Percentiles rank a stretch among this genome's conserved stretches.
These are phyloP conservation scores for Linurgus olivaceus DNA, from an alignment of 2,797 vertebrate genomes.

Conservation along the genomic window DNA sequence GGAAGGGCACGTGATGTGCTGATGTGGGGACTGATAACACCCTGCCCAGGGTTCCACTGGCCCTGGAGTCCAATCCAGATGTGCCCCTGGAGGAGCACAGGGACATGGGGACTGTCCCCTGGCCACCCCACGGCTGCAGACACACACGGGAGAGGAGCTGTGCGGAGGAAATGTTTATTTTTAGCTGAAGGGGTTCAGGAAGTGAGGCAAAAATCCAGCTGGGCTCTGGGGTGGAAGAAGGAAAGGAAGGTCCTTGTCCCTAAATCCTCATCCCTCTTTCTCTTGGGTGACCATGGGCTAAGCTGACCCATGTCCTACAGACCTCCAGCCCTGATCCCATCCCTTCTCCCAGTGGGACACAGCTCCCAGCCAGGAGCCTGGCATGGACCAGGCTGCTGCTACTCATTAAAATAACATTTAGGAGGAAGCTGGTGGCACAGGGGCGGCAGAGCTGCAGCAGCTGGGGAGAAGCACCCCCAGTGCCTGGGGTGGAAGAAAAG, in stretches of 20 bases:
- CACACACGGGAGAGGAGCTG: background rate
- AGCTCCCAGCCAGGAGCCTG: accelerated
- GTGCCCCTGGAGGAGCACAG: background rate
- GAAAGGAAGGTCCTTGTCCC: background rate
- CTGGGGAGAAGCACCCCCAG: background rate
- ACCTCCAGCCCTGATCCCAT: background rate
- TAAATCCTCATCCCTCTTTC: background rate
- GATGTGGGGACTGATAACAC: background rate
- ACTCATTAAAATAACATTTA: background rate
- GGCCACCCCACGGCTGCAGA: background rate
- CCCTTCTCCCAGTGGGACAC: background rate
- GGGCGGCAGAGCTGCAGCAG: background rate
- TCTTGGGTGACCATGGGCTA: background rate
- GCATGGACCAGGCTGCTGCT: background rate
- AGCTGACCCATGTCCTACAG: background rate
- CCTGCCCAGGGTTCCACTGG: background rate
- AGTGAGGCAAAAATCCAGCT: background rate
- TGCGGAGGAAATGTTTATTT: background rate
- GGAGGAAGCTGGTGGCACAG: background rate
- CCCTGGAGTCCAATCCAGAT: background rate
- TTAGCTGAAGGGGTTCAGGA: background rate
- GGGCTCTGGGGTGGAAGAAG: background rate
- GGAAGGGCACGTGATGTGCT: background rate
- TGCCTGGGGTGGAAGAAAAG: background rate
- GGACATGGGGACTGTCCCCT: accelerated